Conservation (phyloP, 2,797 vertebrate genomes). For the Borostomias antarcticus region DNA sequence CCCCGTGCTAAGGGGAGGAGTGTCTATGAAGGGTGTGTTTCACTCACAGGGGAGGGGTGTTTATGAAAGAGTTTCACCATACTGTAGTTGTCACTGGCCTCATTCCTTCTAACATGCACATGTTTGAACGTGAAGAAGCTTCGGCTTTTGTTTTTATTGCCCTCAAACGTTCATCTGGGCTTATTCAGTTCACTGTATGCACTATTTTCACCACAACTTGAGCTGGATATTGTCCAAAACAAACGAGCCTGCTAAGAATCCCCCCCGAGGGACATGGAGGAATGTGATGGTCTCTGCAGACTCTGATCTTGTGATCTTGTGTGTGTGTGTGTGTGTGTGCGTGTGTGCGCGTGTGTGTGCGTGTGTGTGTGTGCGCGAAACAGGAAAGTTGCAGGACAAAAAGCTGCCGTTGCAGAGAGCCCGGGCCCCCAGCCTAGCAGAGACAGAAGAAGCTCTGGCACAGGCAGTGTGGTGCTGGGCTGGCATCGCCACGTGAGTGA, state of each 20-base stretch:
- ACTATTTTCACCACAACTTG: slow-evolving; percentile 11
- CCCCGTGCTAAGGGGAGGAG: background rate
- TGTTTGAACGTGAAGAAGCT: background rate
- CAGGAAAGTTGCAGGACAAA: slow-evolving; percentile 65
- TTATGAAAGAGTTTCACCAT: slow-evolving; percentile 3
- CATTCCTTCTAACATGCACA: background rate
- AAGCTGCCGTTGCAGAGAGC: slow-evolving; percentile 25
- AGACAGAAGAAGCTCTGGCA: slow-evolving; percentile 84
- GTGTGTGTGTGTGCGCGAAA: slow-evolving; percentile 11
- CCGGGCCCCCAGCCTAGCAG: slow-evolving; percentile 74
- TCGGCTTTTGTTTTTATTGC: slow-evolving; percentile 8
- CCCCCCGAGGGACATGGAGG: background rate
- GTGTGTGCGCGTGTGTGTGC: slow-evolving; percentile 11
- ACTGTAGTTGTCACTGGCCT: background rate
- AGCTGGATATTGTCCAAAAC: slow-evolving; percentile 1
- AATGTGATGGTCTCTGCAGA: slow-evolving; percentile 9
- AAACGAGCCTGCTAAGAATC: background rate
- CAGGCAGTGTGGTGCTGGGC: slow-evolving; percentile 89
- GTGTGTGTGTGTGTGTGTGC: background rate
- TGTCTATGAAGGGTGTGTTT: background rate
- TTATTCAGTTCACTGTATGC: background rate
- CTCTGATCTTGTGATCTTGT: slow-evolving; percentile 11
- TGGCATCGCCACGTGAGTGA: slow-evolving; percentile 84
- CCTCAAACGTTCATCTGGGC: background rate
- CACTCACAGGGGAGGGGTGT: background rate